Base-by-base conservation (phyloP, 2,797 vertebrate genomes). In the Lacerta bilineata region DNA sequence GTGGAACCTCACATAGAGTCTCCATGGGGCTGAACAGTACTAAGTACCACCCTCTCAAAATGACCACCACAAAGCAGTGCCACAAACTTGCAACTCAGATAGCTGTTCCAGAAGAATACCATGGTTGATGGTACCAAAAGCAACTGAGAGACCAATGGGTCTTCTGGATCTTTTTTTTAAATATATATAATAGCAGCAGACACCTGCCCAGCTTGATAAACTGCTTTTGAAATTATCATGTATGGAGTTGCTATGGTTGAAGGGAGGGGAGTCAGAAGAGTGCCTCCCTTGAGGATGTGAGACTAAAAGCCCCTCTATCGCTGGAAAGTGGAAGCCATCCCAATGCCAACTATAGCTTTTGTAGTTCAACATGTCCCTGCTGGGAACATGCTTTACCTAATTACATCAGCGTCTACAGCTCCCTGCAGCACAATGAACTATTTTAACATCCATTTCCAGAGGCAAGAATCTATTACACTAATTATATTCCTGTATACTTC, bases 401-500 rank as follows among this genome's bases (percentile, higher is more conserved):
- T 20, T 78, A 25, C 15, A 6, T 68, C 59, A 74, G 5, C 0
- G 0, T 84, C 78, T 64, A 27, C 83, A 39, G 5, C 11, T 23
- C 43, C 75, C 29, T 2, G 0, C 46, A 91, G 9, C 55, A 11
- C 36, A 50, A 41, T n/a, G 59, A 87, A 23, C 17, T 61, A 86
- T 17, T 20, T 71, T 78, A 8, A 71, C 74, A 83, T 9, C 36
- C 68, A 18, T 50, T 80, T 87, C 50, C 64, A 87, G 76, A 93
- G 86, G 13, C 23, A 68, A 50, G 43, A 41, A 66, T 90, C 23
- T 79, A 6, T 89, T 87, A 85, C 8, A 9, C 2, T 74, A 59
- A 1, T n/a, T 25, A 25, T 85, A 27, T 3, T 85, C 20, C 76
- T 69, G 68, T 79, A 20, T 41, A 71, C 33, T 20, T 23, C 29